Conservation (phyloP, 2,797 vertebrate species). For the Ceryle rudis region DNA sequence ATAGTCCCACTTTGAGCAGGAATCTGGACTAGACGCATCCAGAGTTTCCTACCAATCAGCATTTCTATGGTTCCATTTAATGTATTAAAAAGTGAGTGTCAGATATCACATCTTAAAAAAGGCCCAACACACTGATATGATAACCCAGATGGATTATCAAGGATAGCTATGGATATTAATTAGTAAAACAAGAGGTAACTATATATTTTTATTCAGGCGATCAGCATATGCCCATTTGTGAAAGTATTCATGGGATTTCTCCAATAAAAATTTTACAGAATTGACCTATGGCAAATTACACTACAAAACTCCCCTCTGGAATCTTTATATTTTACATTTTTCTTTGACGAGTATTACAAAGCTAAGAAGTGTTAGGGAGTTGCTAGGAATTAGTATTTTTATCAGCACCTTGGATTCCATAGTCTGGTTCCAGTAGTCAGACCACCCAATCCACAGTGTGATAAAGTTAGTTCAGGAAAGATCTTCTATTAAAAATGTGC, state of each 20-base stretch:
- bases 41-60: not conserved
- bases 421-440: not conserved
- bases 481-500: not conserved
- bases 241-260: not conserved
- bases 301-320: fast-evolving
- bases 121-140: not conserved
- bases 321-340: not conserved
- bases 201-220: not conserved
- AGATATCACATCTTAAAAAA: not conserved
- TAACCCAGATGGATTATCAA: not conserved
- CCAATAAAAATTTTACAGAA: not conserved
- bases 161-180: not conserved
- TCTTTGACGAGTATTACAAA: not conserved
- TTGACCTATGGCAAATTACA: not conserved
- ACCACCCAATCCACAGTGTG: not conserved
- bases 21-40: not conserved
- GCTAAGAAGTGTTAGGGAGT: not conserved
- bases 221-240: not conserved
- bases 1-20: not conserved
- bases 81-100: not conserved
- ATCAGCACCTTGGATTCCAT: not conserved
- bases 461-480: not conserved
- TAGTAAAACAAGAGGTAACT: not conserved
- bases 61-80: not conserved
- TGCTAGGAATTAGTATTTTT: not conserved